A percentile compares a stretch with the other conserved stretches of the same genome.
Conservation (phyloP, 2,888 invertebrate genomes). For the Osmoderma eremita region DNA sequence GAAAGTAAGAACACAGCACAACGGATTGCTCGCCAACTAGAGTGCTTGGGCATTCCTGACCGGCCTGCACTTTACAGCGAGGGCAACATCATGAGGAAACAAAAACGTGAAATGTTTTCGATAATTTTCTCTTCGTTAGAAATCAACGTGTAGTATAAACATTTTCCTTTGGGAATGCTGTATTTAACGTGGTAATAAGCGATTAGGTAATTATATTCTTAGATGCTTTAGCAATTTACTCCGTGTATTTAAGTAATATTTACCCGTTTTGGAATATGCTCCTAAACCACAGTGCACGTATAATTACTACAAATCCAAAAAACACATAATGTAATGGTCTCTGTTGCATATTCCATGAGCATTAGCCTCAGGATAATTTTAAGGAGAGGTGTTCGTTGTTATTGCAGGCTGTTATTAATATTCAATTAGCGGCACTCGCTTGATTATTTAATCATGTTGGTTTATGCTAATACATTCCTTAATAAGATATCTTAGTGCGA, state of each 20-base stretch:
- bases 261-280: conserved; percentile 14
- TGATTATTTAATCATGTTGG: conserved; percentile 17
- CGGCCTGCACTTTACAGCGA: conserved; percentile 1
- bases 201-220: not conserved
- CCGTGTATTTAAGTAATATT: conserved; percentile 20
- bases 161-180: not conserved
- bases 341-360: conserved; percentile 1
- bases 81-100: conserved; percentile 12
- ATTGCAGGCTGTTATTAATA: conserved; percentile 23
- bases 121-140: conserved; percentile 14
- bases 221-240: conserved; percentile 1
- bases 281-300: conserved; percentile 4
- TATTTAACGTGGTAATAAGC: conserved; percentile 2
- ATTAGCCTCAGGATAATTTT: conserved; percentile 18
- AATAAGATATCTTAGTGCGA: not conserved
- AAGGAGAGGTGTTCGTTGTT: not conserved
- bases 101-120: conserved; percentile 31
- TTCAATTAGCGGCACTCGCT: conserved; percentile 27
- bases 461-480: conserved; percentile 1
- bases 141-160: conserved; percentile 7
- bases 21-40: conserved; percentile 8
- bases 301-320: conserved; percentile 25
- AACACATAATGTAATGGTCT: conserved; percentile 14
- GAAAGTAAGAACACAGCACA: conserved; percentile 11
- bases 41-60: conserved; percentile 9